These are phyloP conservation scores for Neosilurus hyrtlii DNA, from an alignment of 2,797 vertebrate genomes.

Conservation along the genomic window DNA sequence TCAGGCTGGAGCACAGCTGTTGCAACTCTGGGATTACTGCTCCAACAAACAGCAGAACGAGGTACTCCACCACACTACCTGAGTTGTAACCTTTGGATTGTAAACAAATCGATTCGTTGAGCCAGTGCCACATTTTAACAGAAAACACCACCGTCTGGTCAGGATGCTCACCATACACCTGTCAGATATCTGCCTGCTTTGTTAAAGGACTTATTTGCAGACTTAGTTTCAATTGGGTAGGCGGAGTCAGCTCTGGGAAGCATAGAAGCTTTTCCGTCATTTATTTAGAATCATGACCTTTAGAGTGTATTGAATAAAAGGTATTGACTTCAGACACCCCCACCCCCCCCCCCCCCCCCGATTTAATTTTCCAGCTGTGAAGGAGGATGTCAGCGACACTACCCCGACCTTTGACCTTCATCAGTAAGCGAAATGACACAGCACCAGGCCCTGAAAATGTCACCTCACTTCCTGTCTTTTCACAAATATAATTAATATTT, in stretches of 20 bases:
- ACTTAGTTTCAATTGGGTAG: background rate
- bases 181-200: background rate
- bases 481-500: background rate
- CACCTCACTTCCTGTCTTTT: background rate
- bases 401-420: constrained; percentile 12
- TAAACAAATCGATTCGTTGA: background rate
- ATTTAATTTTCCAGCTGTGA: constrained; percentile 11
- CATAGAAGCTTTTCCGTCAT: background rate
- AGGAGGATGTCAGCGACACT: background rate
- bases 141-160: background rate
- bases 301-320: background rate
- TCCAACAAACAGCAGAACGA: constrained; percentile 60
- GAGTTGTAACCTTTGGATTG: background rate
- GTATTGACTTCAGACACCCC: background rate
- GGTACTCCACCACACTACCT: background rate
- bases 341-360: too few species aligned
- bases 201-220: background rate
- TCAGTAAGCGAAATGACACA: background rate
- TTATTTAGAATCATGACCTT: background rate
- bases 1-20: constrained; percentile 80
- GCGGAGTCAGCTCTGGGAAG: background rate
- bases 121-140: background rate
- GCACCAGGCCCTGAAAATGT: background rate
- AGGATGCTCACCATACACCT: background rate
- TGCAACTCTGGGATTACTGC: constrained; percentile 81